Conservation (phyloP, 2,113 vertebrate species). For the Thamnaconus septentrionalis region DNA sequence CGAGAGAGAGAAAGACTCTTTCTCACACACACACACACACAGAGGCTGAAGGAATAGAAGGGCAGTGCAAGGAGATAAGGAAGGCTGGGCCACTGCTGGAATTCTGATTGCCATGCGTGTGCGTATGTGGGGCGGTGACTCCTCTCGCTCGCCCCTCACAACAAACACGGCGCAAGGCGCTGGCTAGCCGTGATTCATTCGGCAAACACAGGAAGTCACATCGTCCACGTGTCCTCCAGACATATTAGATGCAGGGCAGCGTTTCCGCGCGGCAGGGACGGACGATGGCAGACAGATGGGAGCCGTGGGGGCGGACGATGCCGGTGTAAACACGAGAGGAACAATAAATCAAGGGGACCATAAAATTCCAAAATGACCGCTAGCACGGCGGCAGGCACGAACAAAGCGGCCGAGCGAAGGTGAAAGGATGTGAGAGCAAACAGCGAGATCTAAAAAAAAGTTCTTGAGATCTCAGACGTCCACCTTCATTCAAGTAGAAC, state of each 20-base stretch:
- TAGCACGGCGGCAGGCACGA: background rate
- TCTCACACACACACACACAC: too few species aligned
- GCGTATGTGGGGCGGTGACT: background rate
- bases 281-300: conserved; percentile 5
- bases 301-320: conserved; percentile 3
- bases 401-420: conserved; percentile 7
- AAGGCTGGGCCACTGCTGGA: conserved; percentile 24
- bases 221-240: conserved; percentile 28
- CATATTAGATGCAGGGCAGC: conserved; percentile 2
- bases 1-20: conserved; percentile 3
- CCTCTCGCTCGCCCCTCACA: background rate
- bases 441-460: too few species aligned
- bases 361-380: background rate
- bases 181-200: conserved; percentile 7
- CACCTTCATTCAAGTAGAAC: too few species aligned
- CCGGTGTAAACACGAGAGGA: too few species aligned
- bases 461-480: too few species aligned
- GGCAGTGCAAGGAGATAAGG: conserved; percentile 9
- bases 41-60: conserved; percentile 16
- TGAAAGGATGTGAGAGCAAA: conserved; percentile 5
- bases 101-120: too few species aligned
- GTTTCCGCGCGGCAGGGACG: conserved; percentile 7
- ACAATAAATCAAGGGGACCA: background rate
- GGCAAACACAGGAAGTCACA: conserved; percentile 23
- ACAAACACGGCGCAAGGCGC: background rate